Evolutionary conservation across 1,140 invertebrate species (phyloP), one percentile per base, ranked within the genome.

Genomic region (Lepidotrigona ventralis): DNA sequence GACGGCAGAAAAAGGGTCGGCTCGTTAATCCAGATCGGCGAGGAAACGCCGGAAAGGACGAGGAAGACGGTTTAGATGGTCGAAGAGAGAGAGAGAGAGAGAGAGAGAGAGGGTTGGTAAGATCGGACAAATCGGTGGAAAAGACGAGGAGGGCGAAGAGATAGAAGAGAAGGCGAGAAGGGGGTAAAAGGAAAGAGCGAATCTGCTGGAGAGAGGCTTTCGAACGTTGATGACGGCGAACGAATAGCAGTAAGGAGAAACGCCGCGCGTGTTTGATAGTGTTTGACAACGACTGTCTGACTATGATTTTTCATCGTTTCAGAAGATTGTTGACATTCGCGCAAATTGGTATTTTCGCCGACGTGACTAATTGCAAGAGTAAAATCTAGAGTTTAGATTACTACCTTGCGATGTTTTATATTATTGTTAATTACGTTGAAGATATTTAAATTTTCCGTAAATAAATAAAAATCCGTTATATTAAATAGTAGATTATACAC

Each of bases 21-120:
- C 87, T 88, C 87, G 88, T 90, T 90, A 90, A 89, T 90, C 88
- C 85, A 84, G 84, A 89, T 89, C 88, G 76, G 78, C 76, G 79
- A 78, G 85, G 82, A 82, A 87, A 81, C 70, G 77, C 77, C 77
- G 75, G 73, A 72, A 80, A 81, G 75, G 29, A 64, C 46, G 70
- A 53, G 26, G 14, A 63, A 70, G 53, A 46, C 26, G 39, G 53
- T 29, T 8, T 51, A 6, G 39, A 46, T 46, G 58, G 39, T 46
- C 6, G 46, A 39, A n/a, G 56, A 83, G 60, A 51, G 39, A 46
- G 29, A 83, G 60, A 51, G 39, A n/a, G 56, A 83, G 60, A 51
- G 39, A 46, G 29, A 83, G 60, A 51, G 39, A 46, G 29, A 12
- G 21, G 23, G 26, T 51, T 12, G 68, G 39, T 8, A 60, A 39